These are phyloP conservation scores for Phortica variegata DNA, from an alignment of 1,140 invertebrate genomes.

Conservation along the genomic window DNA sequence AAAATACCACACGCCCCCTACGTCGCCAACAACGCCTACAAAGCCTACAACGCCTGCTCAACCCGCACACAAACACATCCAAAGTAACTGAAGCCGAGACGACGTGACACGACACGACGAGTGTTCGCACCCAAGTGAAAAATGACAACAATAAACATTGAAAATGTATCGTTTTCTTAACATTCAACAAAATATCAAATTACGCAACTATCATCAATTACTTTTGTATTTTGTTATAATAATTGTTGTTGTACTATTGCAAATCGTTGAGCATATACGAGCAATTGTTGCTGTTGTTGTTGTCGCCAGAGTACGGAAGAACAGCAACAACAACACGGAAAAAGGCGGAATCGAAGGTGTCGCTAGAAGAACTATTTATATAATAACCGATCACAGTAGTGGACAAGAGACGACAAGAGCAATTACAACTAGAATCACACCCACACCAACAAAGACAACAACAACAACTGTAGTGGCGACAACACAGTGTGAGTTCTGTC, in stretches of 20 bases:
- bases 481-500: too few species aligned
- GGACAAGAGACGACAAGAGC: constrained; percentile 12
- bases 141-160: background rate
- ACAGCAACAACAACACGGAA: constrained; percentile 5
- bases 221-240: constrained; percentile 49
- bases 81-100: too few species aligned
- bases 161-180: constrained; percentile 56
- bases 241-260: background rate
- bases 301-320: constrained; percentile 10
- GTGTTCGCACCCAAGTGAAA: too few species aligned
- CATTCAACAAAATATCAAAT: constrained; percentile 54
- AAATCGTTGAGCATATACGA: too few species aligned
- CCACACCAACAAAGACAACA: background rate
- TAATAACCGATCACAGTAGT: too few species aligned
- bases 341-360: constrained; percentile 8
- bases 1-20: too few species aligned
- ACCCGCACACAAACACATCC: too few species aligned
- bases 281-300: background rate
- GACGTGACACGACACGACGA: too few species aligned
- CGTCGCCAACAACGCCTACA: too few species aligned
- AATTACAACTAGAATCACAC: constrained; percentile 15
- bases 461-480: constrained; percentile 7
- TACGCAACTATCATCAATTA: constrained; percentile 56
- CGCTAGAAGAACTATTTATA: too few species aligned
- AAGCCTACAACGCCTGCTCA: too few species aligned